A percentile compares a stretch with the other conserved stretches of the same genome.
These are phyloP conservation scores for Halocynthia aurantium DNA, from an alignment of 23 tunicate genomes.

Conservation along the genomic window DNA sequence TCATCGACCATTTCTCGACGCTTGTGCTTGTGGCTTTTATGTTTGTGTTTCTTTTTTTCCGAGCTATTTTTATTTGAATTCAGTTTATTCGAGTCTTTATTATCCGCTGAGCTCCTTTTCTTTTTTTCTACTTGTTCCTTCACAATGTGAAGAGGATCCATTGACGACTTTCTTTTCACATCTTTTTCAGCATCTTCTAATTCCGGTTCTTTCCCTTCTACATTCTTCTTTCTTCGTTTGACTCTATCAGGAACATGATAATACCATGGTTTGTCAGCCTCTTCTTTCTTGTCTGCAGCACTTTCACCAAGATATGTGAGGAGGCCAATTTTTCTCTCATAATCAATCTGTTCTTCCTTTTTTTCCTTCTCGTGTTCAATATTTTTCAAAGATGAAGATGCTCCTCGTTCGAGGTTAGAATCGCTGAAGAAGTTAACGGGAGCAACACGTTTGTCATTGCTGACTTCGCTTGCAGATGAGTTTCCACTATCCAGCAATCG, in stretches of 20 bases:
- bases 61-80: neutral
- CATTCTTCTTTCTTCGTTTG: neutral
- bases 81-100: no score
- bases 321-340: constrained; percentile 79
- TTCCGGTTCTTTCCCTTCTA: neutral
- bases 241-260: constrained; percentile 50
- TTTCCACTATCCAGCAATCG: neutral
- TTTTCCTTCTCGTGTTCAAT: constrained; percentile 76
- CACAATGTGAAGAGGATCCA: constrained; percentile 66
- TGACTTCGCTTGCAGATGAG: neutral
- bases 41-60: constrained; percentile 21
- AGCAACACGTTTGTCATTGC: neutral
- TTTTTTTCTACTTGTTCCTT: constrained; percentile 44
- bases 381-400: constrained; percentile 22
- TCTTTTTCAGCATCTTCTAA: constrained; percentile 21
- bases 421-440: constrained; percentile 44
- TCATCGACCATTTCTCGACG: neutral
- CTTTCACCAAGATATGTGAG: constrained; percentile 78
- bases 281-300: constrained; percentile 68
- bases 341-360: constrained; percentile 54
- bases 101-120: neutral
- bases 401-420: constrained; percentile 20
- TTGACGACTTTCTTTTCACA: constrained; percentile 43
- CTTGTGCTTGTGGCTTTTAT: constrained; percentile 40
- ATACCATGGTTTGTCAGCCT: constrained; percentile 87